Base-by-base conservation (phyloP, 2,797 vertebrate species). In the Poecilia velifera region DNA sequence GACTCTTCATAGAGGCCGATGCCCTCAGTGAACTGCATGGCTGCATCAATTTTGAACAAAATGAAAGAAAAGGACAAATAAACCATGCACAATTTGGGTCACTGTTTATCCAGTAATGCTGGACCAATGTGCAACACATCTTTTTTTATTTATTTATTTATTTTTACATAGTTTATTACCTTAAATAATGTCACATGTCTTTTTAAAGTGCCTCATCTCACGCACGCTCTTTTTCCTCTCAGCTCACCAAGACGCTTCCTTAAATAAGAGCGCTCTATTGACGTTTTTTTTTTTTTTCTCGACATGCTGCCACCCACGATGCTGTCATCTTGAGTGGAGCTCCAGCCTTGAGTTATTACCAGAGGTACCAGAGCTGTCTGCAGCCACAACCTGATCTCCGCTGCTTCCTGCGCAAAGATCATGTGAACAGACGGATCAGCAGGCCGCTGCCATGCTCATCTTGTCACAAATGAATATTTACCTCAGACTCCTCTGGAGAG, bases 391-490 rank as follows among this genome's bases (percentile, higher is more conserved):
- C 75, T 74, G 75, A 83, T 87, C 80, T 88, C 25, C 51, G 49
- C 70, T 5, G 45, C 77, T 84, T 87, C 78, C 75, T 86, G 31
- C 62, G 74, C 36, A 53, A 79, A 41, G 28, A 13, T 84, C 53
- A 82, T 78, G 73, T 25, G 77, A 82, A 62, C 34, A 39, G 74
- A 53, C 78, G 76, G 76, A 90, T 84, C 79, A 79, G 78, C 80
- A 80, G 82, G 81, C 85, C 49, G 80, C 84, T 84, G 71, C 70
- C 78, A 81, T 74, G 51, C 84, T 90, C 81, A 89, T 84, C 80
- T 86, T 75, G 80, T 90, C 87, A 76, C 72, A 59, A 64, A 88
- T 87, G 83, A 39, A 82, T 77, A 72, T 85, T 82, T n/a, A 74
- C 82, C 62, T 57, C 20, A 57, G 66, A 73, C 84, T 84, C 86